A percentile compares a stretch with the other conserved stretches of the same genome.
phyloP scores from a whole-genome alignment of 30 jellyfish, hydroid and myxozoan genomes.

The Hydractinia symbiolongicarpus region DNA sequence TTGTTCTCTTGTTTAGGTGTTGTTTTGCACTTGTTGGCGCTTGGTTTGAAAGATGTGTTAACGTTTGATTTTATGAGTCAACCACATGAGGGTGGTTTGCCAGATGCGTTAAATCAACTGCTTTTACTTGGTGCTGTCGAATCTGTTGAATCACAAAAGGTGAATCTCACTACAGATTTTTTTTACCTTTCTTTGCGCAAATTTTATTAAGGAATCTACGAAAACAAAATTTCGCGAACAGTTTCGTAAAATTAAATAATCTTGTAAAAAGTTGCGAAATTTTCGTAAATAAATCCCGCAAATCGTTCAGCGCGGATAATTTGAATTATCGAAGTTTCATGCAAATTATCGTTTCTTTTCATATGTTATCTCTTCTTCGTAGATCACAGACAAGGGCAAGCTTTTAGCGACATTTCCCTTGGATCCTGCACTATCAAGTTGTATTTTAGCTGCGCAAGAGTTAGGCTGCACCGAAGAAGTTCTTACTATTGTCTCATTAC shows the following conservation, averaged over 20 bases:
- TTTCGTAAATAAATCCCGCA: too few relatives aligned
- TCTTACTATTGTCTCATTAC: constrained; percentile 65
- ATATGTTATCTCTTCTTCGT: not conserved
- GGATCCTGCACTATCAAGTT: constrained; percentile 73
- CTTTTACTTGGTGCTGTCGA: constrained; percentile 83
- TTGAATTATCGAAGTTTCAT: too few relatives aligned
- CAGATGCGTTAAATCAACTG: constrained; percentile 64
- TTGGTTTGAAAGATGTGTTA: constrained; percentile 67
- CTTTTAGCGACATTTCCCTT: constrained; percentile 80
- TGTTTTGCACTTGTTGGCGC: constrained; percentile 55
- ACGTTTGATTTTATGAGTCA: constrained; percentile 86
- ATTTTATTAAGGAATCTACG: not conserved
- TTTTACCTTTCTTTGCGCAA: too few relatives aligned
- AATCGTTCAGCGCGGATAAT: too few relatives aligned
- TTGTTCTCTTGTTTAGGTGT: constrained; percentile 29
- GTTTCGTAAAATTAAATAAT: too few relatives aligned
- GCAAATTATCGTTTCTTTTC: too few relatives aligned
- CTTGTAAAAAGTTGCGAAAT: too few relatives aligned
- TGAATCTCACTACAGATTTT: not conserved
- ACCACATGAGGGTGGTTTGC: constrained; percentile 52
- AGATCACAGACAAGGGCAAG: constrained; percentile 86
- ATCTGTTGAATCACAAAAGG: constrained; percentile 62
- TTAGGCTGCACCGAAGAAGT: constrained; percentile 77
- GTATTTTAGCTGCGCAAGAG: constrained; percentile 80
- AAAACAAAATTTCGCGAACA: too few relatives aligned